Percentiles rank a stretch among this genome's conserved stretches.
Conservation (phyloP, 2,888 invertebrate genomes). For the Mythimna loreyi region DNA sequence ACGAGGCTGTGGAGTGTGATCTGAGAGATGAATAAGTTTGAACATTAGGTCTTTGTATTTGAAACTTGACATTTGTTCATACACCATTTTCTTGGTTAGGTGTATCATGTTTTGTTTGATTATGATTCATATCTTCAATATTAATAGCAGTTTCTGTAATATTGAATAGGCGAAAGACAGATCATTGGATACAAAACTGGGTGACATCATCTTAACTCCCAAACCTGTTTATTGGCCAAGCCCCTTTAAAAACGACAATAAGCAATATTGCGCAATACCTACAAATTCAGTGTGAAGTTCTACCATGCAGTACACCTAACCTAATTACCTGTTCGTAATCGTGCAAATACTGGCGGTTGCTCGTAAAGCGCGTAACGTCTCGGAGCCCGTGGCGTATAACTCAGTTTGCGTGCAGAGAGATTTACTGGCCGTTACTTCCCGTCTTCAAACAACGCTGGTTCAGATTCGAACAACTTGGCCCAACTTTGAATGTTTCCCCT, state of each 20-base stretch:
- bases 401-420: conserved; percentile 50
- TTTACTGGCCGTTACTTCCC: conserved; percentile 51
- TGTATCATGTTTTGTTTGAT: background rate
- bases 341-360: conserved; percentile 15
- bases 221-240: conserved; percentile 19
- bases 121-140: background rate
- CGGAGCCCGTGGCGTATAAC: conserved; percentile 13
- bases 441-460: conserved; percentile 33
- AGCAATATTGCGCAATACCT: conserved; percentile 1
- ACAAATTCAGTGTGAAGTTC: conserved; percentile 1
- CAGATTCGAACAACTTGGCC: conserved; percentile 34
- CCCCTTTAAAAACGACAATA: background rate
- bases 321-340: conserved; percentile 27
- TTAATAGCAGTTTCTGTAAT: background rate
- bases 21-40: background rate
- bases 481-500: conserved; percentile 33
- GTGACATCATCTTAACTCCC: conserved; percentile 26
- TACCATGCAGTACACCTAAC: background rate
- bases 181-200: background rate
- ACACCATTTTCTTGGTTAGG: no score
- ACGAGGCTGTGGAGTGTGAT: conserved; percentile 1
- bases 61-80: background rate
- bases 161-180: background rate
- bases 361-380: conserved; percentile 18
- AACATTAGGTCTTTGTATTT: background rate